A percentile compares a stretch with the other conserved stretches of the same genome.
These are phyloP conservation scores for Macrotus californicus DNA, from an alignment of 2,113 vertebrate genomes.

Conservation along the genomic window DNA sequence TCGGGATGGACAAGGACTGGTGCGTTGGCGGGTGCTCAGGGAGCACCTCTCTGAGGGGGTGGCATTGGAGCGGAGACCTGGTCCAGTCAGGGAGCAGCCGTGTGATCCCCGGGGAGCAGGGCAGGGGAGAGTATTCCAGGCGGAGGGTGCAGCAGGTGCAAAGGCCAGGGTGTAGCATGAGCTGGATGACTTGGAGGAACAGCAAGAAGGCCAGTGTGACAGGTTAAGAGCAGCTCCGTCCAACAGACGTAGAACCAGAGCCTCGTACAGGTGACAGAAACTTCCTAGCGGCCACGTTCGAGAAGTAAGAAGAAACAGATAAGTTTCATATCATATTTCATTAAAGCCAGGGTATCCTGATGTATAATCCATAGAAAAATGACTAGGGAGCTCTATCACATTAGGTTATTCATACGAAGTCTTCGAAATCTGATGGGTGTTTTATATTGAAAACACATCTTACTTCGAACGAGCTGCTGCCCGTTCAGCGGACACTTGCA, in stretches of 20 bases:
- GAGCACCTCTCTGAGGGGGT: neutral
- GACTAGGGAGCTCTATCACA: neutral
- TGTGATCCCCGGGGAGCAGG: fast-evolving
- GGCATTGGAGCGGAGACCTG: neutral
- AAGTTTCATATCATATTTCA: neutral
- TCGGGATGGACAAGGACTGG: fast-evolving
- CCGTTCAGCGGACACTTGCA: fast-evolving
- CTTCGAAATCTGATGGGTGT: neutral
- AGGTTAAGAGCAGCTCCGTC: neutral
- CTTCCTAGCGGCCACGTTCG: neutral
- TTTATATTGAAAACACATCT: neutral
- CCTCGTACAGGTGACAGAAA: fast-evolving
- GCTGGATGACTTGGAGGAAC: neutral
- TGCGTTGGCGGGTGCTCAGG: too few species aligned
- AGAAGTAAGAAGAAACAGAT: neutral
- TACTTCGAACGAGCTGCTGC: fast-evolving
- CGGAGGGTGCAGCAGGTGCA: neutral
- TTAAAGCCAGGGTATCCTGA: neutral
- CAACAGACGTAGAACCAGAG: fast-evolving
- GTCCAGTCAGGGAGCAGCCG: neutral
- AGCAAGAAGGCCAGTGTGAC: fast-evolving
- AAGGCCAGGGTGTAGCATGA: neutral
- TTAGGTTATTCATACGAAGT: too few species aligned
- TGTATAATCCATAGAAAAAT: neutral
- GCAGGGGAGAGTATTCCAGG: neutral